Base-by-base conservation (phyloP, 2,888 invertebrate genomes). In the Synanthedon vespiformis region DNA sequence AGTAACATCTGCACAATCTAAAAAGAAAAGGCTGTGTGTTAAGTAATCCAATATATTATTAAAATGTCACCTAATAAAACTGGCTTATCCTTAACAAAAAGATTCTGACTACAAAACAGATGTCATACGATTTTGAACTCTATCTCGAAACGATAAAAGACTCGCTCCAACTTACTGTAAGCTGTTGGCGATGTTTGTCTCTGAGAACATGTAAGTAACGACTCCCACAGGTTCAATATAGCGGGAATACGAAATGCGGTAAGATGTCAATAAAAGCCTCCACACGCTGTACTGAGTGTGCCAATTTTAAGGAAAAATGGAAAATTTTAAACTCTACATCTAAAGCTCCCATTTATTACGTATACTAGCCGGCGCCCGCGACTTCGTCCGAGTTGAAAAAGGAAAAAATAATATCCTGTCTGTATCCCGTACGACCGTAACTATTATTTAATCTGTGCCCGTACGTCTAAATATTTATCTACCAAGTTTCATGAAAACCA, bases 221-320 rank as follows among this genome's bases (percentile, higher is more conserved):
- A 53, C 48, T 48, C 13, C 48, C 48, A 49, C n/a, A 2, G 14
- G 49, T 50, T 6, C 53, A 40, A 56, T 57, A 55, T 56, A 57
- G 55, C 53, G 49, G 44, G 59, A 61, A 61, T 57, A 55, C 56
- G 49, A 44, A 57, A 58, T 54, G 59, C 58, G 49, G 40, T n/a
- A 40, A 18, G 34, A 48, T 34, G n/a, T 40, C 27, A 50, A 50
- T 50, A 50, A 50, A 50, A 34, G 34, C 13, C 53, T 22, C 44
- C 47, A 48, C 48, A 40, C 27, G 51, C 56, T 53, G 16, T 16
- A n/a, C n/a, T n/a, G 54, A 52, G 13, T 51, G 49, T 12, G 52
- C 44, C 40, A 27, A 52, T 49, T 52, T 50, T 44, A 48, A n/a
- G 51, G 1, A 44, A n/a, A 12, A 44, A 44, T 41, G 1, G 12